phyloP scores from a whole-genome alignment of 2,888 invertebrate species.

The Augochlorella aurata region DNA sequence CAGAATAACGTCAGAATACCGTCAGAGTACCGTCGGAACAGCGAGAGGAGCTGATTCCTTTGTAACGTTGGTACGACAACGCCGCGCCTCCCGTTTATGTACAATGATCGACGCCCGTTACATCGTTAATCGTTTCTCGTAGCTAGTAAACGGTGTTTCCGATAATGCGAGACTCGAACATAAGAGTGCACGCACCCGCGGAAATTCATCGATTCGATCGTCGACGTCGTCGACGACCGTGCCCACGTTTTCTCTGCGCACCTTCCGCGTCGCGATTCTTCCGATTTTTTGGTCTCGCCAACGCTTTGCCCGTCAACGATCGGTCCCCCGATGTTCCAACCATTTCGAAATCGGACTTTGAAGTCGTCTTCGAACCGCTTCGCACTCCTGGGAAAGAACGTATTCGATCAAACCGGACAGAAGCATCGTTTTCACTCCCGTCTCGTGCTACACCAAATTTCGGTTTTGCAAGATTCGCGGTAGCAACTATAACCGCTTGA shows the following conservation, averaged over 20 bases:
- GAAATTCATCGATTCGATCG: slow-evolving; percentile 22
- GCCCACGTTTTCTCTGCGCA: not conserved
- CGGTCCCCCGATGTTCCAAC: not conserved
- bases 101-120: slow-evolving; percentile 67
- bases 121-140: slow-evolving; percentile 71
- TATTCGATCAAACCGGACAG: no score
- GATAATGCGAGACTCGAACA: slow-evolving; percentile 72
- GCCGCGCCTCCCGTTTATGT: slow-evolving; percentile 63
- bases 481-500: no score
- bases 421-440: no score
- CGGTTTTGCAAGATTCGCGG: no score
- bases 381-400: no score
- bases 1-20: no score
- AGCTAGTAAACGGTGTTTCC: slow-evolving; percentile 63
- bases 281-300: not conserved
- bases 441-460: no score
- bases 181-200: slow-evolving; percentile 76
- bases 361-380: no score
- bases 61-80: slow-evolving; percentile 54
- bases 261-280: not conserved
- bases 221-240: slow-evolving; percentile 7
- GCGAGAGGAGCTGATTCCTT: slow-evolving; percentile 42
- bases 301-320: not conserved
- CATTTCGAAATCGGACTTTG: no score
- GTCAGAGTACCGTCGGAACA: no score